Evolutionary conservation across 2,888 invertebrate species (phyloP).

Genomic region (Graphium colonna): DNA sequence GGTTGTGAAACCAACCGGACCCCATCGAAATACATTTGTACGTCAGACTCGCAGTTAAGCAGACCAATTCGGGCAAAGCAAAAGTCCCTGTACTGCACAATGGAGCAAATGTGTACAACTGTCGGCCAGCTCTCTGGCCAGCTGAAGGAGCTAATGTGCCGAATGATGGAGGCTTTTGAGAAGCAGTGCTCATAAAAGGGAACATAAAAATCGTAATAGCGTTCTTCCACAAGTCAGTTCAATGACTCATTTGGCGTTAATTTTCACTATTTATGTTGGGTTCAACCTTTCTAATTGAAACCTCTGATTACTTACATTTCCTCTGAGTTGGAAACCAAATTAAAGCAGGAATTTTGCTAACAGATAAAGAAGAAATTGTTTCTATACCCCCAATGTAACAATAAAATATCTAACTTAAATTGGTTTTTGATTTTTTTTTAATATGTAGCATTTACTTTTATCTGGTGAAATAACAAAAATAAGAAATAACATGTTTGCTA

Average conservation of each 20-base stretch:
- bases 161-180: slow-evolving; percentile 29
- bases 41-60: slow-evolving; percentile 29
- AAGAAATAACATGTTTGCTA: too few relatives aligned
- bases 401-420: too few relatives aligned
- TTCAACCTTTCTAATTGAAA: too few relatives aligned
- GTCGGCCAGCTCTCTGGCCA: slow-evolving; percentile 41
- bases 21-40: slow-evolving; percentile 17
- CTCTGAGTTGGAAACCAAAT: too few relatives aligned
- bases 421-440: too few relatives aligned
- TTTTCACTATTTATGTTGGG: too few relatives aligned
- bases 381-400: too few relatives aligned
- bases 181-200: slow-evolving; percentile 9
- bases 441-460: too few relatives aligned
- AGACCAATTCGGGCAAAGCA: slow-evolving; percentile 17
- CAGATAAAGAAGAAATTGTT: too few relatives aligned
- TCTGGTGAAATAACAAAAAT: too few relatives aligned
- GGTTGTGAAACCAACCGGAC: slow-evolving; percentile 14
- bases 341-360: too few relatives aligned
- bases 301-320: too few relatives aligned
- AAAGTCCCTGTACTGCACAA: slow-evolving; percentile 27
- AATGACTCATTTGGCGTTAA: not conserved
- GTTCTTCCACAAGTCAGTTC: not conserved
- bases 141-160: slow-evolving; percentile 37
- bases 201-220: not conserved
- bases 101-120: slow-evolving; percentile 42